A percentile compares a stretch with the other conserved stretches of the same genome.
Evolutionary conservation across 1,140 invertebrate species (phyloP).

Genomic region (Ruditapes philippinarum): DNA sequence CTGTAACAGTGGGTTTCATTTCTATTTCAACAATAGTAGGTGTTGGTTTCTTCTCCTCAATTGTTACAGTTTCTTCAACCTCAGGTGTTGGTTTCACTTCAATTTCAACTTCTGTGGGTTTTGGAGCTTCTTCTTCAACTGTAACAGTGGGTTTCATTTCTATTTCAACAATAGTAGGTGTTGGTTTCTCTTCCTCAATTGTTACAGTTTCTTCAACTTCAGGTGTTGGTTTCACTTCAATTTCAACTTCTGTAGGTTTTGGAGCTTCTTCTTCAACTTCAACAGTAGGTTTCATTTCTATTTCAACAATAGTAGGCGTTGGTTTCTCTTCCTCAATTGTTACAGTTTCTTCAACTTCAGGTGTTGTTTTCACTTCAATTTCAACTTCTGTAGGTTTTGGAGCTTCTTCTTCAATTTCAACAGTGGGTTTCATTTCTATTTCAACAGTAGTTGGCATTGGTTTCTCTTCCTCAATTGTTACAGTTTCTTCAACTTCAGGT

Average conservation of each 20-base stretch:
- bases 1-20: not conserved
- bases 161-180: not conserved
- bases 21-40: slow-evolving; percentile 5
- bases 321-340: slow-evolving; percentile 9
- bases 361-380: not conserved
- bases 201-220: not conserved
- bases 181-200: not conserved
- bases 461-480: not conserved
- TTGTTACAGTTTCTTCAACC: not conserved
- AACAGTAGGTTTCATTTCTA: not conserved
- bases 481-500: not conserved
- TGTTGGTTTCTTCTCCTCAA: slow-evolving; percentile 9
- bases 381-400: not conserved
- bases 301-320: not conserved
- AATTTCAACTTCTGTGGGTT: not conserved
- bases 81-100: not conserved
- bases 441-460: not conserved
- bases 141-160: not conserved
- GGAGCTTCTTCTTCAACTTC: slow-evolving; percentile 36
- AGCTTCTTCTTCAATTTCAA: not conserved
- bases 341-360: not conserved
- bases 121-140: not conserved
- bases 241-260: slow-evolving; percentile 42
- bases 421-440: not conserved
- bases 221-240: not conserved